These are phyloP conservation scores for Pandion haliaetus DNA, from an alignment of 2,113 vertebrate species.

Conservation along the genomic window DNA sequence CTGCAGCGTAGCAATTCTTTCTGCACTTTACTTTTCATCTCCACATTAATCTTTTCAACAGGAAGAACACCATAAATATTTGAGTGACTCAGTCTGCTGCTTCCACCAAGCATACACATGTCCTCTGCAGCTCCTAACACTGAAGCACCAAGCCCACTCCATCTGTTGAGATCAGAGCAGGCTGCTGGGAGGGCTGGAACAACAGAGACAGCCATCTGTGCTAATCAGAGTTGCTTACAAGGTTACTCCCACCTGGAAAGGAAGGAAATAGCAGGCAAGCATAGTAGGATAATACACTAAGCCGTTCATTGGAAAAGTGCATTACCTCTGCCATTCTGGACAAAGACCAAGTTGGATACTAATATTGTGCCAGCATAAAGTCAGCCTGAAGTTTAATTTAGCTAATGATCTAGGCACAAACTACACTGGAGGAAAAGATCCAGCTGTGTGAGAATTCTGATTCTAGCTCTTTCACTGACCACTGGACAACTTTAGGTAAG, in stretches of 20 bases:
- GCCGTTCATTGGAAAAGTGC: not conserved
- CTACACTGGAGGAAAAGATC: not conserved
- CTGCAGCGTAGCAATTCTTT: not conserved
- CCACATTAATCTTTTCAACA: not conserved
- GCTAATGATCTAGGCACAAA: not conserved
- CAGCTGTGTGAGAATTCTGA: not conserved
- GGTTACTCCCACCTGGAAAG: conserved; percentile 11
- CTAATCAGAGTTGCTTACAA: not conserved
- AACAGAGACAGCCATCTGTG: not conserved
- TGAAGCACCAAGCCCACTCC: not conserved
- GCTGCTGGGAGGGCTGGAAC: not conserved
- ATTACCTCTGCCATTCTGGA: not conserved
- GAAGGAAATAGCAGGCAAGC: not conserved
- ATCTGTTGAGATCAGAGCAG: conserved; percentile 19
- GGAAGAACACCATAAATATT: not conserved
- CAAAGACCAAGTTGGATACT: not conserved
- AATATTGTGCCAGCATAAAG: not conserved
- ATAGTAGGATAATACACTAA: not conserved
- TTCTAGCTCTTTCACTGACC: not conserved
- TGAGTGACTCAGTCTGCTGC: not conserved
- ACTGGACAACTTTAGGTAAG: not conserved
- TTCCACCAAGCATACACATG: not conserved
- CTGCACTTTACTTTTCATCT: not conserved
- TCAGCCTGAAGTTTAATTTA: not conserved
- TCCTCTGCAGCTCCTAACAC: not conserved